phyloP scores from a whole-genome alignment of 2,797 vertebrate species.

The Epinephelus malabaricus region DNA sequence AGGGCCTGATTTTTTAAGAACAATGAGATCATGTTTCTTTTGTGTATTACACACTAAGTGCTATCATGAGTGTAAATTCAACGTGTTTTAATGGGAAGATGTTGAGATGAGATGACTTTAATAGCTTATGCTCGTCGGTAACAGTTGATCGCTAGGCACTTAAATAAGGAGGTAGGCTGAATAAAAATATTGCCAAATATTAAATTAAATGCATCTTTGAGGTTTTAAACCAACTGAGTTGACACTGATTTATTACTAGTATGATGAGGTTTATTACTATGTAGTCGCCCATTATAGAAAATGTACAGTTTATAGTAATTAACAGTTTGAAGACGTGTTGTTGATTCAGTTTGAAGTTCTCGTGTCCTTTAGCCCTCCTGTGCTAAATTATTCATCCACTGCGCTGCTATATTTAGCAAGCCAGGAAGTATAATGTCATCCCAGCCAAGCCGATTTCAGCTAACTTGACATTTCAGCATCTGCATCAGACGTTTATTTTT shows the following conservation, averaged over 20 bases:
- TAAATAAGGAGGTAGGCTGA: slow-evolving; percentile 84
- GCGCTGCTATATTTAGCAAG: slow-evolving; percentile 80
- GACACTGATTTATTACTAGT: slow-evolving; percentile 30
- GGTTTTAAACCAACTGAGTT: slow-evolving; percentile 38
- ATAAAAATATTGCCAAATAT: slow-evolving; percentile 64
- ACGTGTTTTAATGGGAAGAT: slow-evolving; percentile 38
- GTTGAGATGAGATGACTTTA: slow-evolving; percentile 43
- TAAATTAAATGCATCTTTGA: slow-evolving; percentile 50
- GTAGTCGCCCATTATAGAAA: slow-evolving; percentile 24
- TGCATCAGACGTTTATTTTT: slow-evolving; percentile 54
- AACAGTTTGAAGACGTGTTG: slow-evolving; percentile 48
- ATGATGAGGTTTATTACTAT: slow-evolving; percentile 28
- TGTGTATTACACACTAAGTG: background rate
- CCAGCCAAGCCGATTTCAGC: slow-evolving; percentile 51
- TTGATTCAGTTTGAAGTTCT: slow-evolving; percentile 68
- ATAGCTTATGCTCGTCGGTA: slow-evolving; percentile 51
- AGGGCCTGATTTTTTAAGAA: slow-evolving; percentile 22
- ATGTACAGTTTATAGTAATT: slow-evolving; percentile 34
- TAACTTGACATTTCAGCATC: slow-evolving; percentile 53
- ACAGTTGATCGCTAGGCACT: slow-evolving; percentile 79
- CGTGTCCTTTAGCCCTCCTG: slow-evolving; percentile 74
- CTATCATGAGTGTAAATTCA: slow-evolving; percentile 16
- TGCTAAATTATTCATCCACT: slow-evolving; percentile 83
- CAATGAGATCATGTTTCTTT: background rate
- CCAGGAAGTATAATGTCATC: slow-evolving; percentile 72